Conservation (phyloP, 2,888 invertebrate species). For the Coleophora flavipennella region DNA sequence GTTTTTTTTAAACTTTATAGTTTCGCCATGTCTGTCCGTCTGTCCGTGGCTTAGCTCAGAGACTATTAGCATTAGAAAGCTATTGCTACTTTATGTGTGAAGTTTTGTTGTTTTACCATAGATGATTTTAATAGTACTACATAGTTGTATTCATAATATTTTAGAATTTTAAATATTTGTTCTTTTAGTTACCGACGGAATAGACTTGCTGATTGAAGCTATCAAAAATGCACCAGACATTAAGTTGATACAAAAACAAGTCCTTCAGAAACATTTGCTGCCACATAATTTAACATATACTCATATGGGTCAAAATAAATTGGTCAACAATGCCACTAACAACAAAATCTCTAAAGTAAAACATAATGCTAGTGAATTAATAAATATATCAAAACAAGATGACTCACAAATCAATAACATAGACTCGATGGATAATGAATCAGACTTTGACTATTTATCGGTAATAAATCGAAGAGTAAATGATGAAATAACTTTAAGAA, state of each 20-base stretch:
- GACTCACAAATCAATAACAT: neutral
- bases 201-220: slow-evolving; percentile 51
- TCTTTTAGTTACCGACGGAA: slow-evolving; percentile 47
- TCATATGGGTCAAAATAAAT: neutral
- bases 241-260: slow-evolving; percentile 34
- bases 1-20: too few relatives aligned
- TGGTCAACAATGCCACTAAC: slow-evolving; percentile 9
- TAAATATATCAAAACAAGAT: neutral
- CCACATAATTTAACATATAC: too few relatives aligned
- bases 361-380: too few relatives aligned
- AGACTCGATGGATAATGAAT: neutral
- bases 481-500: too few relatives aligned
- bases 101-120: too few relatives aligned
- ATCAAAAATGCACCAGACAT: slow-evolving; percentile 54
- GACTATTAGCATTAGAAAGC: too few relatives aligned
- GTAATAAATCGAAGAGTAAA: neutral
- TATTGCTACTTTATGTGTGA: too few relatives aligned
- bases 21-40: too few relatives aligned
- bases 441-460: neutral
- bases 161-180: slow-evolving; percentile 1
- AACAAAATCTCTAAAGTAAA: neutral
- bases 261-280: slow-evolving; percentile 2
- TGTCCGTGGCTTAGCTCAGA: too few relatives aligned
- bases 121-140: too few relatives aligned
- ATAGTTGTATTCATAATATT: neutral